Evolutionary conservation across 2,797 vertebrate species (phyloP), one percentile per base, ranked within the genome.

Genomic region (Allobates femoralis): DNA sequence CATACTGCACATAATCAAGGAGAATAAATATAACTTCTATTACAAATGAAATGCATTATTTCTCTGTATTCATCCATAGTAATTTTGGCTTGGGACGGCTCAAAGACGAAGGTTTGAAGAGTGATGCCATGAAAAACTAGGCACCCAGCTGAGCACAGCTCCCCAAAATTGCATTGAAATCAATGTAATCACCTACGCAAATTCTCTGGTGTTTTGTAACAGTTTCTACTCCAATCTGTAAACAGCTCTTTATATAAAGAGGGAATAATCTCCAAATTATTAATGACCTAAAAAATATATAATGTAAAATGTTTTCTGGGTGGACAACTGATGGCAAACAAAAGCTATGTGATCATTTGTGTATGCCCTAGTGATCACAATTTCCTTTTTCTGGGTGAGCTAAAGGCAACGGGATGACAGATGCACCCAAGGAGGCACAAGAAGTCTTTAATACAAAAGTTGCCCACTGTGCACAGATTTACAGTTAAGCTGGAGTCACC

Each of bases 1-100:
- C 76, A 66, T 82, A 82, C 58, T 66, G 51, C 71, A 21, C 46
- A 50, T 86, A 81, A 86, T 86, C 79, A 76, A 60, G 85, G 10
- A 67, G 66, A 28, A 58, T 75, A 86, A 86, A 86, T 82, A 86
- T 86, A 75, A 67, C 69, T 34, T 86, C 41, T 37, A 26, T 34
- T 34, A 60, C 28, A 73, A 56, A 75, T 75, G 67, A 85, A 79
- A 78, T 55, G 58, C 67, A 62, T 37, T 85, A 62, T 58, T 58
- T 53, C 37, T 8, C 46, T 15, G 11, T 21, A 73, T 83, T 83
- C 14, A 58, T 73, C 66, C 55, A 71, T 80, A 58, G 77, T 81
- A 64, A 64, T 64, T 81, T 21, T 50, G 53, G 60, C 15, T 26
- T 37, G 37, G 66, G 46, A 73, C 55, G 12, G 50, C 56, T 62